Evolutionary conservation across 2,888 invertebrate species (phyloP).

Genomic region (Muscina levida): DNA sequence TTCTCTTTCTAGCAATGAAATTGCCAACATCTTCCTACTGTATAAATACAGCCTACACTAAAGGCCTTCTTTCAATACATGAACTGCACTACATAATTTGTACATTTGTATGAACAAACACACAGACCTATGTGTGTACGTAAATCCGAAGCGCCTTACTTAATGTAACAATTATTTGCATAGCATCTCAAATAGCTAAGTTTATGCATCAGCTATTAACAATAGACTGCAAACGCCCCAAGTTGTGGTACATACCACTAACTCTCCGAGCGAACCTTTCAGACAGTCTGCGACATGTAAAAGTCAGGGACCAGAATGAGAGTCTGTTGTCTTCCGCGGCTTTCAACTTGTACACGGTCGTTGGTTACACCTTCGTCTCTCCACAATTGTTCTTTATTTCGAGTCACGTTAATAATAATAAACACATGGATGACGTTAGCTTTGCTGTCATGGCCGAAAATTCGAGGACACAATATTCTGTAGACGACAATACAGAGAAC

Average conservation of each 20-base stretch:
- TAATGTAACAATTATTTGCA: constrained; percentile 21
- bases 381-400: constrained; percentile 52
- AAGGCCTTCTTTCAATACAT: no score
- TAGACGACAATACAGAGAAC: background rate
- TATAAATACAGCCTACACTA: no score
- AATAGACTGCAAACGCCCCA: background rate
- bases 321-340: background rate
- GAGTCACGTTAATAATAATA: constrained; percentile 51
- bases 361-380: constrained; percentile 2
- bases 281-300: background rate
- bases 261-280: background rate
- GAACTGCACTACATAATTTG: no score
- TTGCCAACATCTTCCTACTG: no score
- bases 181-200: constrained; percentile 5
- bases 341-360: background rate
- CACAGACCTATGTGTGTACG: background rate
- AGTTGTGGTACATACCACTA: background rate
- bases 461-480: constrained; percentile 13
- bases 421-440: constrained; percentile 17
- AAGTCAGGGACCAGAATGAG: background rate
- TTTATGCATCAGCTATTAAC: constrained; percentile 32
- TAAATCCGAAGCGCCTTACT: background rate
- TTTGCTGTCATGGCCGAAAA: background rate
- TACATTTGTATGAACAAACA: background rate
- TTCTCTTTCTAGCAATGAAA: no score